Conservation (phyloP, 2,113 vertebrate genomes). For the Phainopepla nitens region DNA sequence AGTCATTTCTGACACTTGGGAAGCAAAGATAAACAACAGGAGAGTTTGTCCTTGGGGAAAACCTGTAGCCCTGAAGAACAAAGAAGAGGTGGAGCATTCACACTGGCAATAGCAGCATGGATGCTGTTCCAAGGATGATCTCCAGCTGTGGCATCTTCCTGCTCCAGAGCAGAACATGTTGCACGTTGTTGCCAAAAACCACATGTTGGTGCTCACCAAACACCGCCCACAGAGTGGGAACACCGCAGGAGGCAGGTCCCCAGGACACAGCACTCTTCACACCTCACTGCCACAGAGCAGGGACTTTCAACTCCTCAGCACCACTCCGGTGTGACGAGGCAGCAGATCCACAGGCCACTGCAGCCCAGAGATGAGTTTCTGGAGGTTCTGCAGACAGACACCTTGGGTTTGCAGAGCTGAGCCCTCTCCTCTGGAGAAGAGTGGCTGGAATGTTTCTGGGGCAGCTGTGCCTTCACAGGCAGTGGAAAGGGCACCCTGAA, state of each 20-base stretch:
- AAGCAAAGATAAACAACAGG: not conserved
- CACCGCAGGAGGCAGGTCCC: not conserved
- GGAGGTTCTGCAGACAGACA: not conserved
- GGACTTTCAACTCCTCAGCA: not conserved
- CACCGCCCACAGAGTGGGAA: not conserved
- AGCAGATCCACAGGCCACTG: not conserved
- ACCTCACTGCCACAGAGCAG: not conserved
- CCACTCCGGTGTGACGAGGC: not conserved
- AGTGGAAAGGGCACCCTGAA: not conserved
- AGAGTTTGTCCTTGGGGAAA: not conserved
- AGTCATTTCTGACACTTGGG: not conserved
- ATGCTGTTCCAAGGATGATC: not conserved
- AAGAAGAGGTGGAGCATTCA: not conserved
- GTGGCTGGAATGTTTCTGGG: not conserved
- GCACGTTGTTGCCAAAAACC: not conserved
- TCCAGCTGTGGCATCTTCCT: not conserved
- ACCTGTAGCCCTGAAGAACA: not conserved
- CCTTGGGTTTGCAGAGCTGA: not conserved
- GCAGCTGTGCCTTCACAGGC: not conserved
- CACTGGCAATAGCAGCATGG: not conserved
- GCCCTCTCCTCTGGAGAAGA: not conserved
- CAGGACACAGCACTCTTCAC: not conserved
- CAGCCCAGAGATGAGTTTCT: not conserved
- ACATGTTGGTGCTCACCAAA: accelerated
- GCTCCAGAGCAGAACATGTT: not conserved